phyloP scores from a whole-genome alignment of 2,888 invertebrate species.

The Lasioglossum vierecki region DNA sequence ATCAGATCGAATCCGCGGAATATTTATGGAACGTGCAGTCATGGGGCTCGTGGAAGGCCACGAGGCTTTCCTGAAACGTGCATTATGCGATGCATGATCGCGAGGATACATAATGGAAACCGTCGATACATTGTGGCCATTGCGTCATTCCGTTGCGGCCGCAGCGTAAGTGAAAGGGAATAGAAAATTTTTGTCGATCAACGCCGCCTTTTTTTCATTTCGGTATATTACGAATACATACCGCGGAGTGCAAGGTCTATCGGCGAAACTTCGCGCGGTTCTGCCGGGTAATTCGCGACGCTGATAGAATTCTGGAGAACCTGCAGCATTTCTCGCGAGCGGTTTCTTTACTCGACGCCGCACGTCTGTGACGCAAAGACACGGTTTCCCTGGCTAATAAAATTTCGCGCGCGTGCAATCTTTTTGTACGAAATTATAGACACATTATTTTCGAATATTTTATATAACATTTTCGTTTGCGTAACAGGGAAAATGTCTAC shows the following conservation, averaged over 20 bases:
- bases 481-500: background rate
- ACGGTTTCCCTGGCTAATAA: constrained; percentile 1
- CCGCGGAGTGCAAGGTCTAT: constrained; percentile 52
- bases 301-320: constrained; percentile 26
- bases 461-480: constrained; percentile 6
- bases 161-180: constrained; percentile 67
- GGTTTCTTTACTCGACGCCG: background rate
- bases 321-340: background rate
- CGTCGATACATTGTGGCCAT: constrained; percentile 51
- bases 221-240: constrained; percentile 28
- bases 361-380: background rate
- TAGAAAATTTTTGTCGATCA: constrained; percentile 60
- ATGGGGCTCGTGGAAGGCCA: constrained; percentile 21
- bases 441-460: background rate
- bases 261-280: constrained; percentile 37
- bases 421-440: background rate
- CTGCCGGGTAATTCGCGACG: constrained; percentile 16
- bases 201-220: constrained; percentile 24
- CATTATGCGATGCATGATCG: constrained; percentile 55
- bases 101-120: constrained; percentile 66
- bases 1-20: constrained; percentile 36
- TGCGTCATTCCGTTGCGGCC: constrained; percentile 59
- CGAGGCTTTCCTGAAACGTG: constrained; percentile 45
- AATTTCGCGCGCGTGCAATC: background rate
- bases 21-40: constrained; percentile 32